These are phyloP conservation scores for Cinclus cinclus DNA, from an alignment of 2,113 vertebrate species.

Conservation along the genomic window DNA sequence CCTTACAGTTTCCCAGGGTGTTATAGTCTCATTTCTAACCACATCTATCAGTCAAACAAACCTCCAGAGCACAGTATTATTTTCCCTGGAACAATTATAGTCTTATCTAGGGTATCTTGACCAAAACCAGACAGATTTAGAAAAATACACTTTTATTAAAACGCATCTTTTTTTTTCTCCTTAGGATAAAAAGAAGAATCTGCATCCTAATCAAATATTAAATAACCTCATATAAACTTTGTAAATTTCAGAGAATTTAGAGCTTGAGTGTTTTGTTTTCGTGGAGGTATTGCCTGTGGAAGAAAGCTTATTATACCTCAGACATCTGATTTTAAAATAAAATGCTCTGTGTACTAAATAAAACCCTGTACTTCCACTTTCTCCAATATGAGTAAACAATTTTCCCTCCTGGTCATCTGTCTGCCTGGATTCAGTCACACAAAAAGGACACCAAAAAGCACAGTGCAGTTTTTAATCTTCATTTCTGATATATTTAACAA, in stretches of 20 bases:
- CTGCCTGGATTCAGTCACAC: neutral
- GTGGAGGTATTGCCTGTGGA: neutral
- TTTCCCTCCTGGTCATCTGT: neutral
- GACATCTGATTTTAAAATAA: neutral
- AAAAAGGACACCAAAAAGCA: neutral
- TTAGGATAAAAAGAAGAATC: neutral
- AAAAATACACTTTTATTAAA: neutral
- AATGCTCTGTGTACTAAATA: neutral
- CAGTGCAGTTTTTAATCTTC: constrained; percentile 4
- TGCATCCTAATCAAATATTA: neutral
- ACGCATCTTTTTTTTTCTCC: neutral
- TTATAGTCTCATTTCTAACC: neutral
- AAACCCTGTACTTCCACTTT: neutral
- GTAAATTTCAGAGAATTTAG: neutral
- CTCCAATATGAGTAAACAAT: neutral
- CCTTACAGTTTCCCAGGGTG: neutral
- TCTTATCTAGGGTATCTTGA: neutral
- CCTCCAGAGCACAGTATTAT: neutral
- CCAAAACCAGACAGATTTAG: neutral
- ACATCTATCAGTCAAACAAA: neutral
- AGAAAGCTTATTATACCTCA: constrained; percentile 5
- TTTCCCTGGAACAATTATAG: neutral
- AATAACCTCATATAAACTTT: neutral
- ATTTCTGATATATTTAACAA: constrained; percentile 28
- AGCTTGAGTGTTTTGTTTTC: neutral